These are phyloP conservation scores for Perdix hodgsoniae DNA, from an alignment of 2,797 vertebrate genomes.

Conservation along the genomic window DNA sequence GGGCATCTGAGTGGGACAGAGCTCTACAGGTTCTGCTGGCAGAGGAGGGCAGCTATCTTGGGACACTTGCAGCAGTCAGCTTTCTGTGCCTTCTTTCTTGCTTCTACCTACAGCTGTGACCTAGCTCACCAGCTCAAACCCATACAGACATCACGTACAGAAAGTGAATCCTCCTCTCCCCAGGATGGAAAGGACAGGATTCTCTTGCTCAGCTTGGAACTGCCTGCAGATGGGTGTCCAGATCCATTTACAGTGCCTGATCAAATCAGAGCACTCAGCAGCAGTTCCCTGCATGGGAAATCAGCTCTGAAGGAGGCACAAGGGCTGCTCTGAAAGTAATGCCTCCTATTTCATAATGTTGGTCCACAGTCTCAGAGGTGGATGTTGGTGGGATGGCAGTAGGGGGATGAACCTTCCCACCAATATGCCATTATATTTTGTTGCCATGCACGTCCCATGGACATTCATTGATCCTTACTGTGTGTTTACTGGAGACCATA, in stretches of 20 bases:
- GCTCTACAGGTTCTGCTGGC: not conserved
- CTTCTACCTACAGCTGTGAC: not conserved
- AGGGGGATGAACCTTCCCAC: no score
- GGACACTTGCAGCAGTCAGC: not conserved
- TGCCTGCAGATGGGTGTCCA: not conserved
- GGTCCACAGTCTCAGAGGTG: no score
- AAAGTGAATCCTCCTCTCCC: not conserved
- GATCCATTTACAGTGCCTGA: not conserved
- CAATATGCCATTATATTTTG: no score
- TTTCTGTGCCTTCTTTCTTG: not conserved
- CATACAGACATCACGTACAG: rapidly evolving
- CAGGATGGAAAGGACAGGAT: not conserved
- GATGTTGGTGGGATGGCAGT: no score
- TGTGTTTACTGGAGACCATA: no score
- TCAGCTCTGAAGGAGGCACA: not conserved
- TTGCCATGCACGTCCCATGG: no score
- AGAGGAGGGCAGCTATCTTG: not conserved
- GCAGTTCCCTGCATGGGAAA: not conserved
- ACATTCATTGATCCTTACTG: no score
- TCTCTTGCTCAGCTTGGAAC: not conserved
- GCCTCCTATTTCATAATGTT: no score
- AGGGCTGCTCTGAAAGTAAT: no score
- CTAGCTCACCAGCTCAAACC: not conserved
- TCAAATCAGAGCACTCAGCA: not conserved
- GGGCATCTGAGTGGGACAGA: no score